These are phyloP conservation scores for Tylochromis polylepis DNA, from an alignment of 2,113 vertebrate species.

Conservation along the genomic window DNA sequence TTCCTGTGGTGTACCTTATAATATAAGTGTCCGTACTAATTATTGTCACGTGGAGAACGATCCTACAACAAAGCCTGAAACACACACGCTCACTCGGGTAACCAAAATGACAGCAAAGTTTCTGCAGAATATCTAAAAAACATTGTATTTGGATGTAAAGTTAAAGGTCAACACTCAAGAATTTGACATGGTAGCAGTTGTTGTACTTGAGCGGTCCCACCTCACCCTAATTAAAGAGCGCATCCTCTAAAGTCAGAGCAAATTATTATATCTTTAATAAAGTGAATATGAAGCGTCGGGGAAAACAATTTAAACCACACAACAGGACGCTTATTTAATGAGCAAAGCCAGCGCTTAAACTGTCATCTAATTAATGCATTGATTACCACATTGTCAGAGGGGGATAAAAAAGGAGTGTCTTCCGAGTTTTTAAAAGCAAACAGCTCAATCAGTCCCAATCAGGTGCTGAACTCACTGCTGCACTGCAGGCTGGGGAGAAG, in stretches of 20 bases:
- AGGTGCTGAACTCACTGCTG: background rate
- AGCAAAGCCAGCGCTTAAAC: background rate
- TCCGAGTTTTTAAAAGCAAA: conserved; percentile 10
- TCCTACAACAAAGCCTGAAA: background rate
- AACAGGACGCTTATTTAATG: background rate
- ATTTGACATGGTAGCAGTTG: background rate
- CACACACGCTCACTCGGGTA: background rate
- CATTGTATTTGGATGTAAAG: background rate
- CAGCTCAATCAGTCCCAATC: background rate
- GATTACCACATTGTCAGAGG: background rate
- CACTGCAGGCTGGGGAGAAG: background rate
- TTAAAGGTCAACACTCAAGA: background rate
- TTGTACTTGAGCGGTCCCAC: background rate
- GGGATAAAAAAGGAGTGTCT: background rate
- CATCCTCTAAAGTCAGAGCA: background rate
- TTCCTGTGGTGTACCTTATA: background rate
- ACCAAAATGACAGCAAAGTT: background rate
- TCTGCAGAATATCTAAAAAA: background rate
- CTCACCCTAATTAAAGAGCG: background rate
- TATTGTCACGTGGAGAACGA: fast-evolving
- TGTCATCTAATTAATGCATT: background rate
- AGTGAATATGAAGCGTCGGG: background rate
- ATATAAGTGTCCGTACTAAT: background rate
- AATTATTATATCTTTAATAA: background rate
- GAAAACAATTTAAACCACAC: background rate